These are phyloP conservation scores for Danionella dracula DNA, from an alignment of 2,797 vertebrate genomes.

Conservation along the genomic window DNA sequence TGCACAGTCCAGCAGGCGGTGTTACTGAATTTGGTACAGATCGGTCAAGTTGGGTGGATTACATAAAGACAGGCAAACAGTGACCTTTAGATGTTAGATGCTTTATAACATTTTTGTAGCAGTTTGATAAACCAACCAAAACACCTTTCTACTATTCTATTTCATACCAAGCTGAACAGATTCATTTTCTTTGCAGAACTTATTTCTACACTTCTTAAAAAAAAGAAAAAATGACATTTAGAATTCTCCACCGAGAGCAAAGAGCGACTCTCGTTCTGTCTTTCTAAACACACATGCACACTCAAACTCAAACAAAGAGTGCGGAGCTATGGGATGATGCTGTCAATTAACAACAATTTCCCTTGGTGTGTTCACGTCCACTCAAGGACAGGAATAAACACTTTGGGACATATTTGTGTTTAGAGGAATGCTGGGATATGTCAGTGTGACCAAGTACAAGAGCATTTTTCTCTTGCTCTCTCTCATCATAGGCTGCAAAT, in stretches of 20 bases:
- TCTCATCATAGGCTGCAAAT: neutral
- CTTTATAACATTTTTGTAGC: too few species aligned
- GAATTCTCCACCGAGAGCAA: neutral
- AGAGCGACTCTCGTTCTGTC: neutral
- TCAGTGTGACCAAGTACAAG: constrained; percentile 28
- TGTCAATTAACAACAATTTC: constrained; percentile 8
- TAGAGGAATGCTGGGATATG: constrained; percentile 25
- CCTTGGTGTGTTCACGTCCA: neutral
- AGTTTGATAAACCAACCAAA: too few species aligned
- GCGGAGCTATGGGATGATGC: neutral
- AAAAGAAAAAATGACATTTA: neutral
- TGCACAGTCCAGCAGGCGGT: too few species aligned
- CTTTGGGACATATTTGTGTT: neutral
- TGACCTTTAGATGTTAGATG: too few species aligned
- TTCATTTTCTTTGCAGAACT: too few species aligned
- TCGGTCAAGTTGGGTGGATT: too few species aligned
- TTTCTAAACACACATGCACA: neutral
- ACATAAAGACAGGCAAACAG: too few species aligned
- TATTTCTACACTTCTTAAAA: too few species aligned
- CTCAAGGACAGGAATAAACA: constrained; percentile 23
- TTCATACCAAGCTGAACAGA: too few species aligned
- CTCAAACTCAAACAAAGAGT: neutral
- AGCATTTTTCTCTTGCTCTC: constrained; percentile 20
- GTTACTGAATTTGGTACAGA: too few species aligned
- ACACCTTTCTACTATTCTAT: too few species aligned